Base-by-base conservation (phyloP, 2,888 invertebrate genomes). In the Nomada ferruginata region DNA sequence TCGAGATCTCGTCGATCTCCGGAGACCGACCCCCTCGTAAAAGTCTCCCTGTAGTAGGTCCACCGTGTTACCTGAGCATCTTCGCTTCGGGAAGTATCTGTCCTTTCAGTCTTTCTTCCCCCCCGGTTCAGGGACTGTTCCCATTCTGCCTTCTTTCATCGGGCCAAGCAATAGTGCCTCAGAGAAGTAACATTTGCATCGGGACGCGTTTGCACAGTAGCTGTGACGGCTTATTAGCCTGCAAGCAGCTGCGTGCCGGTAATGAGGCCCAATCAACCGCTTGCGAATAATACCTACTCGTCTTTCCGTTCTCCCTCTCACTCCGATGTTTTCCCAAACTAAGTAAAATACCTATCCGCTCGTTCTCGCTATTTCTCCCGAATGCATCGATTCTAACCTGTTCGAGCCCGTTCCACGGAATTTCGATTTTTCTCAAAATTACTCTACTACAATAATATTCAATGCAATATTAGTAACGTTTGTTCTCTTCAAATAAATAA, bases 181-280 rank as follows among this genome's bases (percentile, higher is more conserved):
- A 70, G 64, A 82, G 85, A 82, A 76, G 78, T 75, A 85, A 80
- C 82, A 91, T 91, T 91, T 90, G 91, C 91, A 91, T 91, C 87
- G 87, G 83, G 83, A 77, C 84, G 85, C 88, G 87, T 90, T 92
- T 91, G 88, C 89, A 91, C 92, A 91, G 92, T 89, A 92, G 92
- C 92, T 91, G 91, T 91, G 92, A 91, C 91, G 91, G 92, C 92
- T 92, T 92, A 92, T 92, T 92, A 92, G 92, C 89, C 86, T 86
- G 87, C 83, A 83, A 91, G 92, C 92, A 92, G 92, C 92, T 92
- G 92, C 92, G 91, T 92, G 92, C 90, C 85, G 89, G 89, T 92
- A 91, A 92, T 92, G 92, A 92, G 92, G 89, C 79, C 89, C 90
- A 90, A 91, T 91, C 91, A 88, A 74, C 84, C 84, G 82, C 89